Conservation (phyloP, 2,797 vertebrate genomes). For the Miichthys miiuy region DNA sequence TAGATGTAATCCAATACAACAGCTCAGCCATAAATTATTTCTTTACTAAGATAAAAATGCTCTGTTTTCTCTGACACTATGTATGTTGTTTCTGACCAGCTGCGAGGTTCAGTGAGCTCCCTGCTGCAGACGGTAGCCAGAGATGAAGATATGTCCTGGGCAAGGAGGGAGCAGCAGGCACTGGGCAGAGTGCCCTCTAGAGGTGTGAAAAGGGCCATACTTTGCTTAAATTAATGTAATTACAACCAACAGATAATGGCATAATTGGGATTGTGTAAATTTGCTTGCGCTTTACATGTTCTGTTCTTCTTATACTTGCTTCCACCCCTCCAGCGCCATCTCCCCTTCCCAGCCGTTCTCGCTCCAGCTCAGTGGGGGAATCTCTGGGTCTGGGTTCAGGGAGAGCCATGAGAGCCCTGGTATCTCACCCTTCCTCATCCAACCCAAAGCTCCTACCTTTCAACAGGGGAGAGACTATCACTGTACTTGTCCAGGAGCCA, state of each 20-base stretch:
- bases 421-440: conserved; percentile 88
- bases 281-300: too few species aligned
- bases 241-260: neutral
- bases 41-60: neutral
- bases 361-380: conserved; percentile 92
- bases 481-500: conserved; percentile 89
- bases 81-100: conserved; percentile 59
- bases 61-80: neutral
- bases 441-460: conserved; percentile 94
- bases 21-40: neutral
- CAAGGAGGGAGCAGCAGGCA: conserved; percentile 80
- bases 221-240: neutral
- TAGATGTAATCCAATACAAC: neutral
- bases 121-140: conserved; percentile 84
- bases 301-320: neutral
- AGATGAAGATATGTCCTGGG: conserved; percentile 85
- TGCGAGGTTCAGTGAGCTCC: conserved; percentile 82
- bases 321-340: conserved; percentile 76
- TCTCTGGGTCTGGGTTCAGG: conserved; percentile 79
- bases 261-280: neutral
- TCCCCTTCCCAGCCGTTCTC: conserved; percentile 82
- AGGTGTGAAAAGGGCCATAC: conserved; percentile 71
- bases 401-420: conserved; percentile 87
- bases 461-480: conserved; percentile 85
- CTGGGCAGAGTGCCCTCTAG: conserved; percentile 87